Base-by-base conservation (phyloP, 2,888 invertebrate genomes). In the Bibio marci region DNA sequence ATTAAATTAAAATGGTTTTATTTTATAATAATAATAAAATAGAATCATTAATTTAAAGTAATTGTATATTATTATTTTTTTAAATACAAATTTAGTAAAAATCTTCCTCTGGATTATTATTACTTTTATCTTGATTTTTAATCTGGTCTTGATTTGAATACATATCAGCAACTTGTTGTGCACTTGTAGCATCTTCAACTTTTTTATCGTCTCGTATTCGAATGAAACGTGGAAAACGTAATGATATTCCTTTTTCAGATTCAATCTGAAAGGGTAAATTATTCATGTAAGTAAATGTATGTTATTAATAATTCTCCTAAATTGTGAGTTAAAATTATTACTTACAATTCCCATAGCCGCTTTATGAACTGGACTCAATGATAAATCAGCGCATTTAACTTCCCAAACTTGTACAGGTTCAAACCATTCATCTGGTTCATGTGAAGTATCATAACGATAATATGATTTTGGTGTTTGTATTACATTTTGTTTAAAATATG, bases 371-470 rank as follows among this genome's bases (percentile, higher is more conserved):
- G 98, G 95, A 26, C 95, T 97, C 35, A 98, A 71, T 6, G 95
- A 95, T 41, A 98, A 70, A 70, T 98, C 97, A 0, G 97, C 97
- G 59, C 92, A 91, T 58, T 94, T 91, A 40, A 95, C 75, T 68
- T 95, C 95, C 91, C 92, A 94, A 41, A 98, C 92, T 59, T 79
- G 72, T 13, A 74, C 74, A 4, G 90, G 72, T 46, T 76, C 75
- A 57, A 94, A 79, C 92, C 94, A 94, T 53, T 76, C 81, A 66
- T 94, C 92, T 2, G 92, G 82, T 50, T 70, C 65, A 49, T 80
- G 72, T 7, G 70, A 64, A 1, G 59, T 47, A 58, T 91, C 90
- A 58, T 67, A 92, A 35, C 76, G 69, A 53, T 85, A 90, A 55
- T 92, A 91, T 0, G 75, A 70, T 55, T 80, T 80, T 0, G 91